Evolutionary conservation across 2,113 vertebrate species (phyloP).

Genomic region (Circaetus gallicus): DNA sequence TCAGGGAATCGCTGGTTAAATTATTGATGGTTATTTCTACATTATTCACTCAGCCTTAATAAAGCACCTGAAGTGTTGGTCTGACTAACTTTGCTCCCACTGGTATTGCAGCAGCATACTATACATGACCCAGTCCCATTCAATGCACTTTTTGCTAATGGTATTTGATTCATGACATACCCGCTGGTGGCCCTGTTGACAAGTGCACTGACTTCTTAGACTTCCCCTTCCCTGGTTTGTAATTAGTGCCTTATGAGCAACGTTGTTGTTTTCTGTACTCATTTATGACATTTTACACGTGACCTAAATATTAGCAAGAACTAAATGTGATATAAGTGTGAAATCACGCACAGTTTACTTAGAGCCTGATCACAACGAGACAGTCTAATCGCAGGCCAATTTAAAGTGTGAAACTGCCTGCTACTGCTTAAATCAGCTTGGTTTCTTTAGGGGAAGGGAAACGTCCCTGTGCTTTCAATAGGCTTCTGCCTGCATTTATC

Average conservation of each 20-base stretch:
- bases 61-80: background rate
- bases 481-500: background rate
- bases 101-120: no score
- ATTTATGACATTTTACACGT: background rate
- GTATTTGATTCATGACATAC: background rate
- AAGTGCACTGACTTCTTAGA: background rate
- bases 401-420: background rate
- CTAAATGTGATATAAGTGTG: background rate
- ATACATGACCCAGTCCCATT: fast-evolving
- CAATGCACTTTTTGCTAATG: background rate
- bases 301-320: background rate
- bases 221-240: background rate
- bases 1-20: background rate
- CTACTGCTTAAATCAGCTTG: background rate
- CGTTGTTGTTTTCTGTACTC: background rate
- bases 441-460: background rate
- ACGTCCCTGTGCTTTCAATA: background rate
- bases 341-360: background rate
- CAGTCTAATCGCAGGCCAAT: fast-evolving
- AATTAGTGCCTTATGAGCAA: background rate
- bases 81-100: background rate
- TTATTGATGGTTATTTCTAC: background rate
- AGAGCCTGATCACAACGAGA: background rate
- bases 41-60: background rate
- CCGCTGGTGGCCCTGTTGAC: background rate